Percentiles rank a stretch among this genome's conserved stretches.
These are phyloP conservation scores for Herpailurus yagouaroundi DNA, from an alignment of 2,113 vertebrate genomes.

Conservation along the genomic window DNA sequence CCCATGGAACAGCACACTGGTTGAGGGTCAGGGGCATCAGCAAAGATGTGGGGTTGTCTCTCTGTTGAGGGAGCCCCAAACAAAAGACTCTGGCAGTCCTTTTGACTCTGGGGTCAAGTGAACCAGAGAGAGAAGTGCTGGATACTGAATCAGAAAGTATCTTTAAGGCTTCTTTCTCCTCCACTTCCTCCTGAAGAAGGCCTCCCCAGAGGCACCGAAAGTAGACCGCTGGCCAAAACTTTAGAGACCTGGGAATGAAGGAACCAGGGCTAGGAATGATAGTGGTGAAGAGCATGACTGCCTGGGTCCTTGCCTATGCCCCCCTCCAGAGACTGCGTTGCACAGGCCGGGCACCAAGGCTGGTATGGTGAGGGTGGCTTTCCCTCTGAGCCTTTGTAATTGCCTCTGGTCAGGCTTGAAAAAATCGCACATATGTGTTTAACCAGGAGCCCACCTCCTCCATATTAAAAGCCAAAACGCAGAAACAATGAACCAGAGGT, in stretches of 20 bases:
- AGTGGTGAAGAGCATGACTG: neutral
- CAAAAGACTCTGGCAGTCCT: neutral
- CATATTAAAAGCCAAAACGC: neutral
- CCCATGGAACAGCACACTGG: neutral
- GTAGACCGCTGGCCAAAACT: neutral
- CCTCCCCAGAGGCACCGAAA: neutral
- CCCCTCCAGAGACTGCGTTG: neutral
- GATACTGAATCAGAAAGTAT: neutral
- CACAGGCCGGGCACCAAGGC: too few species aligned
- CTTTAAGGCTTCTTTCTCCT: neutral
- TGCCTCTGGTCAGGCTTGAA: neutral
- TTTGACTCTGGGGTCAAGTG: neutral
- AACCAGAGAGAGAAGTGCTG: neutral
- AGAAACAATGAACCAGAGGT: neutral
- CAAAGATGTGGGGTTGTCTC: neutral
- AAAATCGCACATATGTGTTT: neutral
- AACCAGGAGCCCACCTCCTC: neutral
- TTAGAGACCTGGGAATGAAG: neutral
- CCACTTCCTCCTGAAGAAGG: neutral
- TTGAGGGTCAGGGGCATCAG: too few species aligned
- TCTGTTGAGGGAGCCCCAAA: neutral
- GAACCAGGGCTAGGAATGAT: neutral
- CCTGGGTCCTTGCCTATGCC: neutral
- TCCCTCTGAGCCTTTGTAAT: neutral
- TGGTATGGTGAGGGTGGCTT: neutral